Conservation (phyloP, 2,888 invertebrate genomes). For the Parelbella ahira region DNA sequence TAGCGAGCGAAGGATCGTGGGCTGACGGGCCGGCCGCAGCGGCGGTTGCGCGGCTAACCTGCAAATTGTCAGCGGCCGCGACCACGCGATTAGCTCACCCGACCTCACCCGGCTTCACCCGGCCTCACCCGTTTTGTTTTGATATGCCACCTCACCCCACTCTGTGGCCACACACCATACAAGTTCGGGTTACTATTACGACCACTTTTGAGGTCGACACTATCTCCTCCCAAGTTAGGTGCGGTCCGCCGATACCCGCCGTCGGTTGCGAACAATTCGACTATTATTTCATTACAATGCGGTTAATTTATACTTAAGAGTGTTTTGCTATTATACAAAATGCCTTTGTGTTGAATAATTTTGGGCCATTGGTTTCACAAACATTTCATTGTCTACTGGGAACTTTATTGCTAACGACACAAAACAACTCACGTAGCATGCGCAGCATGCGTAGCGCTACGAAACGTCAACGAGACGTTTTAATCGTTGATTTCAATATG, state of each 20-base stretch:
- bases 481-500: no score
- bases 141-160: constrained; percentile 33
- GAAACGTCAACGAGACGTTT: no score
- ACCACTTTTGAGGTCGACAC: constrained; percentile 34
- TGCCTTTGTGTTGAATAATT: background rate
- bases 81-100: constrained; percentile 31
- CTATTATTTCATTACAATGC: constrained; percentile 21
- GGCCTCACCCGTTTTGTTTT: constrained; percentile 29
- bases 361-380: no score
- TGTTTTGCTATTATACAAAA: no score
- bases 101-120: constrained; percentile 30
- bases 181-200: constrained; percentile 34
- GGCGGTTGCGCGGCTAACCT: constrained; percentile 48
- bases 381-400: no score
- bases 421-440: no score
- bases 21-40: constrained; percentile 32
- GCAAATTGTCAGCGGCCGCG: constrained; percentile 54
- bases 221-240: constrained; percentile 32
- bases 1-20: constrained; percentile 31
- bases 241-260: constrained; percentile 25
- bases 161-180: constrained; percentile 32
- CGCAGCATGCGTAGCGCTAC: no score
- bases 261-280: constrained; percentile 22
- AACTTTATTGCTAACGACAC: no score
- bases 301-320: no score